Base-by-base conservation (phyloP, 2,888 invertebrate species). In the Caenorhabditis doughertyi region DNA sequence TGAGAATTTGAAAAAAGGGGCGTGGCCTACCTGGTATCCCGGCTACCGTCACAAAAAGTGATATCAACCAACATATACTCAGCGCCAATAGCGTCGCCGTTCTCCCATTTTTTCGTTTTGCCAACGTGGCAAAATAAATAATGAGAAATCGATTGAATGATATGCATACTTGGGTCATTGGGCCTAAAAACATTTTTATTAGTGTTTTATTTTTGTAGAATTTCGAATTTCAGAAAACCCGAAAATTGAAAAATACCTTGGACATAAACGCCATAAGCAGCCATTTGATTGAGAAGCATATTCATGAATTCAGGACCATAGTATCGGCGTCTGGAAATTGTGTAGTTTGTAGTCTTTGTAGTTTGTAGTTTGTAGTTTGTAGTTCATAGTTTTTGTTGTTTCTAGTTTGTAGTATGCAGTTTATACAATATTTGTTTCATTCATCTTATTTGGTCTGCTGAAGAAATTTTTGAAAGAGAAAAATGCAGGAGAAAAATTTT, bases 1-100 rank as follows among this genome's bases (percentile, higher is more conserved):
- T n/a, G n/a, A n/a, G n/a, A n/a, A n/a, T n/a, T n/a, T n/a, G n/a
- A n/a, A n/a, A n/a, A n/a, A n/a, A n/a, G n/a, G n/a, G n/a, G n/a
- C n/a, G n/a, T n/a, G n/a, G n/a, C n/a, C n/a, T 32, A 74, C 68
- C 64, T n/a, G 81, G 82, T 16, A 82, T 68, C n/a, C 82, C 82
- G 0, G 58, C 60, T 0, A 82, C 21, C 0, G 77, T 68, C 2
- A 77, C 68, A 8, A 82, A 42, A 2, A 82, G 39, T 0, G 77
- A 77, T 8, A 82, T 73, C 13, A 21, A 21, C 82, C 82, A 82
- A 23, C 77, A 77, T 1, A 77, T n/a, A 13, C 23, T 5, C 0
- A 82, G 25, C 2, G 72, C 60, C 0, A 49, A 58, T 13, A 73
- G 13, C 0, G 72, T 72, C 13, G 67, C 67, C 1, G 23, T 32